Evolutionary conservation across 1,140 invertebrate genomes (phyloP).

Genomic region (Archegozetes longisetosus): DNA sequence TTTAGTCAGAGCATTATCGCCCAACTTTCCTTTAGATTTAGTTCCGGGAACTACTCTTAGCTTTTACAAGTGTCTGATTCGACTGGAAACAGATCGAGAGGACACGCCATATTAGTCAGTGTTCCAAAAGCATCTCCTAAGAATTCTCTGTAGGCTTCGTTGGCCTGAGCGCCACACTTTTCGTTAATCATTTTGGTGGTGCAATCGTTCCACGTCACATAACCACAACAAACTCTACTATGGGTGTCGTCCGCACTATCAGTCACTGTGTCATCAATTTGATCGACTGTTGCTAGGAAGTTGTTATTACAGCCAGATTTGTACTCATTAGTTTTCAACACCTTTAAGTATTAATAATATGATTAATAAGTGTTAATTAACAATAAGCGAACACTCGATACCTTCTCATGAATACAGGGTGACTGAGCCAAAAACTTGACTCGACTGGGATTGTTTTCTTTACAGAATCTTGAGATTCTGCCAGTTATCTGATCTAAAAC

Average conservation of each 20-base stretch:
- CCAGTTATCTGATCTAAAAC: conserved; percentile 20
- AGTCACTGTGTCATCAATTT: conserved; percentile 2
- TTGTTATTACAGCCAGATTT: conserved; percentile 15
- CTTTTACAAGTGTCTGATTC: conserved; percentile 5
- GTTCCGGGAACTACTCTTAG: neutral
- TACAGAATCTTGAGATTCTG: conserved; percentile 21
- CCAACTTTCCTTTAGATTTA: conserved; percentile 8
- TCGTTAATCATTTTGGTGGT: conserved; percentile 12
- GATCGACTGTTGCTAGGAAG: conserved; percentile 14
- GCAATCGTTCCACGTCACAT: conserved; percentile 3
- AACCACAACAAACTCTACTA: conserved; percentile 13
- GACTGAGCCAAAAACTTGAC: conserved; percentile 17
- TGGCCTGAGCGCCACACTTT: conserved; percentile 5
- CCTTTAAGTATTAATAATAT: too few species aligned
- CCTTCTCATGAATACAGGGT: conserved; percentile 19
- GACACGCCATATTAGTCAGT: conserved; percentile 12
- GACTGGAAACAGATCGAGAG: conserved; percentile 5
- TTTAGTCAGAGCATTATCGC: conserved; percentile 13
- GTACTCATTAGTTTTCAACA: conserved; percentile 9
- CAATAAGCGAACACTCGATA: too few species aligned
- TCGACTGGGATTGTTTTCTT: neutral
- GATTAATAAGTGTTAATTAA: too few species aligned
- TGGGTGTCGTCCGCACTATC: conserved; percentile 8
- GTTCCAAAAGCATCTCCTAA: conserved; percentile 11
- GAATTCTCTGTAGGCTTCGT: neutral